phyloP scores from a whole-genome alignment of 1,140 invertebrate species.

The Megalonaias nervosa region DNA sequence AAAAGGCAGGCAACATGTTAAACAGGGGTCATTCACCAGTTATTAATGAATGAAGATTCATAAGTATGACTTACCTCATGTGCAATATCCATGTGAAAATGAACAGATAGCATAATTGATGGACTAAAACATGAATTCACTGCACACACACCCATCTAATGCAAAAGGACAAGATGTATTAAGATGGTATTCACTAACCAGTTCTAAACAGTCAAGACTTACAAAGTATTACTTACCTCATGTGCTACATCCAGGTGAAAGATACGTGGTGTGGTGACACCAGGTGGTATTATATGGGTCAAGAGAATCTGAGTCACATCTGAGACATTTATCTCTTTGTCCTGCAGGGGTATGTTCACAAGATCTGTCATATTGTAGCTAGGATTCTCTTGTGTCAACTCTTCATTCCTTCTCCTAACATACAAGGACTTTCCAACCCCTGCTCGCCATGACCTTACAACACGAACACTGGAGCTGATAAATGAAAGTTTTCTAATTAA shows the following conservation, averaged over 20 bases:
- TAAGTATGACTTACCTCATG: too few relatives aligned
- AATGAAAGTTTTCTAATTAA: too few relatives aligned
- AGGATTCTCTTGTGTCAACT: constrained; percentile 14
- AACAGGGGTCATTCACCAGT: too few relatives aligned
- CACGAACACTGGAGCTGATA: constrained; percentile 44
- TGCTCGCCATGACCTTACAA: constrained; percentile 51
- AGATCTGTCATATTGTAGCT: background rate
- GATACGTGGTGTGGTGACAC: constrained; percentile 32
- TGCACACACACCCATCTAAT: too few relatives aligned
- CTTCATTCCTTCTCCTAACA: constrained; percentile 33
- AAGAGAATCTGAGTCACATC: constrained; percentile 36
- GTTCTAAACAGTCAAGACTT: too few relatives aligned
- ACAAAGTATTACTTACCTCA: constrained; percentile 40
- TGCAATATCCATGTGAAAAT: too few relatives aligned
- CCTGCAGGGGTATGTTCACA: constrained; percentile 45
- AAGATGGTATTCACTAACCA: too few relatives aligned
- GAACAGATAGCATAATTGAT: too few relatives aligned
- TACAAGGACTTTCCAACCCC: constrained; percentile 58
- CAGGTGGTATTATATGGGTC: constrained; percentile 28
- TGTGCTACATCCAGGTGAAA: constrained; percentile 57
- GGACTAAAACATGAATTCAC: too few relatives aligned
- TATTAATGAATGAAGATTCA: too few relatives aligned
- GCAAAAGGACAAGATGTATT: too few relatives aligned
- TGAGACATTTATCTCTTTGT: constrained; percentile 31
- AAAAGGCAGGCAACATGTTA: too few relatives aligned